Evolutionary conservation across 2,888 invertebrate genomes (phyloP).

Genomic region (Meloe dianella): DNA sequence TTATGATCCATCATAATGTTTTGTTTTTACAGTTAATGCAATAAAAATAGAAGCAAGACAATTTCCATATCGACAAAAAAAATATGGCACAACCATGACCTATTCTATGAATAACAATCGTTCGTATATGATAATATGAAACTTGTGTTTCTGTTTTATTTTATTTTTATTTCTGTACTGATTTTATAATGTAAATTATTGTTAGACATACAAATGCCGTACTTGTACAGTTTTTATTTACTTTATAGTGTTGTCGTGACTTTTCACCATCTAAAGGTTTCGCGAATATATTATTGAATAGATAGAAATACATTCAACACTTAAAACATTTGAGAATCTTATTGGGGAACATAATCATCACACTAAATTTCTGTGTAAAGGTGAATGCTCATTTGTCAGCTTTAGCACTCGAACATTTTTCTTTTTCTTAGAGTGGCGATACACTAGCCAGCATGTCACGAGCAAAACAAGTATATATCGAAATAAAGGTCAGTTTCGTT

Average conservation of each 20-base stretch:
- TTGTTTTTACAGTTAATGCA: not conserved
- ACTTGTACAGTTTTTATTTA: not conserved
- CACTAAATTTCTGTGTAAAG: too few relatives aligned
- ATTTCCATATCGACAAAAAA: not conserved
- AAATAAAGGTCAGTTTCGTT: too few relatives aligned
- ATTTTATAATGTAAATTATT: not conserved
- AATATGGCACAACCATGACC: not conserved
- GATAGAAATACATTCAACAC: slow-evolving; percentile 22
- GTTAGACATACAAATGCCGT: too few relatives aligned
- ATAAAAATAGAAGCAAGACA: not conserved
- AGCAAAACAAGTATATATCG: too few relatives aligned
- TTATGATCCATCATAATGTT: not conserved
- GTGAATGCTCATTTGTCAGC: too few relatives aligned
- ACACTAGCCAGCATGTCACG: too few relatives aligned
- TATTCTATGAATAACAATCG: not conserved
- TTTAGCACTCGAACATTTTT: too few relatives aligned
- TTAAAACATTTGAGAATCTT: slow-evolving; percentile 15
- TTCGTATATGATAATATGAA: not conserved
- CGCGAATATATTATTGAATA: slow-evolving; percentile 24
- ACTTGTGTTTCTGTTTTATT: not conserved
- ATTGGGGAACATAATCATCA: too few relatives aligned
- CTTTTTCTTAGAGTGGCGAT: too few relatives aligned
- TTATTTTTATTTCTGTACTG: not conserved
- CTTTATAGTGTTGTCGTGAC: not conserved
- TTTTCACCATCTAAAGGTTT: slow-evolving; percentile 7